Base-by-base conservation (phyloP, 2,797 vertebrate genomes). In the Botia almorhae region DNA sequence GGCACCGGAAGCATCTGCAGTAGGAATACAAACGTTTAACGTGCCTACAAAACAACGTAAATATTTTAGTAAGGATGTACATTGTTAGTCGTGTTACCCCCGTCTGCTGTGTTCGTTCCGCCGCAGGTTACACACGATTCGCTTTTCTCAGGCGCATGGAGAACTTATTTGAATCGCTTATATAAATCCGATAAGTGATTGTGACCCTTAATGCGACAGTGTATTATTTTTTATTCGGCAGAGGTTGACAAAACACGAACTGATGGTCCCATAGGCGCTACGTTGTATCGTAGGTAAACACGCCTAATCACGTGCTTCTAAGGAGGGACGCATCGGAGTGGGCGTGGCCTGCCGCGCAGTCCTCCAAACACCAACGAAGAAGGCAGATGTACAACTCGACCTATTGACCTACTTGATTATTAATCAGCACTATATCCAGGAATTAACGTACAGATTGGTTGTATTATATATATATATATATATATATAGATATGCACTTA, bases 241-340 rank as follows among this genome's bases (percentile, higher is more conserved):
- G 50, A 68, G 12, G 69, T 19, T 74, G 7, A n/a, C 29, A 6
- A 46, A 39, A 65, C 63, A 65, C 61, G 61, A 29, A 33, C 5
- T 43, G 69, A 68, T 33, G 17, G 36, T 43, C 77, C 64, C 61
- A 74, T 19, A 53, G 53, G 53, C 56, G 74, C 55, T 67, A 56
- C 60, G 69, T 61, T 43, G 39, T 51, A 43, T 10, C 46, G 69
- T 81, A 85, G 80, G 93, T 94, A 92, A 94, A 94, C 94, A 94
- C 88, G 89, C 82, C 84, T 83, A 88, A 83, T 94, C 94, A 94
- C 86, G 94, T 93, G 94, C 84, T 85, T 82, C 68, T 8, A 80
- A 91, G 90, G 88, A 89, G 88, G 80, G 86, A 81, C 82, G 43
- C 74, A 88, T 89, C 85, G 87, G 29, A 67, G 85, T 74, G 81